These are phyloP conservation scores for Conus betulinus DNA, from an alignment of 1,140 invertebrate species.

Conservation along the genomic window DNA sequence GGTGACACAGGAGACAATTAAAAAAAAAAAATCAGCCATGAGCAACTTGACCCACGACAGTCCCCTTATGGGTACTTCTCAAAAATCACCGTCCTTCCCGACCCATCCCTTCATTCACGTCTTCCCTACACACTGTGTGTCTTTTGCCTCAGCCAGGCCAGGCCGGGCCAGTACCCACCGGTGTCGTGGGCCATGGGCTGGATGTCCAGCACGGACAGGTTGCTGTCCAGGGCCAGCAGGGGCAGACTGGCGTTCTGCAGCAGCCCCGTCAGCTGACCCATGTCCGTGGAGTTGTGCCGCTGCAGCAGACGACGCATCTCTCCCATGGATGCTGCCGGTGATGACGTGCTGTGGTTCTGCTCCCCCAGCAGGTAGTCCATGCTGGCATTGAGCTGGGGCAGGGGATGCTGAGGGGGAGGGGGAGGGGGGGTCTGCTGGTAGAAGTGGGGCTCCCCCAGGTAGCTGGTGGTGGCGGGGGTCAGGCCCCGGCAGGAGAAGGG, in stretches of 20 bases:
- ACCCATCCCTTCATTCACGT: no score
- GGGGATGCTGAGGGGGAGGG: not conserved
- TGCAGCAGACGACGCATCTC: conserved; percentile 15
- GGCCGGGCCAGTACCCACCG: conserved; percentile 7
- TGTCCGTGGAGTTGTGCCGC: not conserved
- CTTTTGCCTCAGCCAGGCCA: no score
- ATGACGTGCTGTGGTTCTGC: not conserved
- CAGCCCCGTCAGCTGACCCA: not conserved
- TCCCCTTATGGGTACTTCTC: no score
- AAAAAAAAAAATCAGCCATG: no score
- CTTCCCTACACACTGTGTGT: no score
- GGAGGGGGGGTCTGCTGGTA: not conserved
- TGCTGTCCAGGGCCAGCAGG: conserved; percentile 43
- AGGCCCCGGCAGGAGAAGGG: not conserved
- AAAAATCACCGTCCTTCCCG: no score
- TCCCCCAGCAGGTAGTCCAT: not conserved
- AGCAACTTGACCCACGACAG: no score
- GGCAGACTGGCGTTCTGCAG: conserved; percentile 70
- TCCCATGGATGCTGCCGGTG: not conserved
- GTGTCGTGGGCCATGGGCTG: conserved; percentile 15
- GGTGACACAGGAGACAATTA: no score
- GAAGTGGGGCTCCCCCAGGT: not conserved
- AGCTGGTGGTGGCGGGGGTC: not conserved
- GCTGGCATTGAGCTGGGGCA: not conserved
- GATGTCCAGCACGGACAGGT: conserved; percentile 1